Evolutionary conservation across 1,140 invertebrate species (phyloP), one percentile per base, ranked within the genome.

Genomic region (Physella acuta): DNA sequence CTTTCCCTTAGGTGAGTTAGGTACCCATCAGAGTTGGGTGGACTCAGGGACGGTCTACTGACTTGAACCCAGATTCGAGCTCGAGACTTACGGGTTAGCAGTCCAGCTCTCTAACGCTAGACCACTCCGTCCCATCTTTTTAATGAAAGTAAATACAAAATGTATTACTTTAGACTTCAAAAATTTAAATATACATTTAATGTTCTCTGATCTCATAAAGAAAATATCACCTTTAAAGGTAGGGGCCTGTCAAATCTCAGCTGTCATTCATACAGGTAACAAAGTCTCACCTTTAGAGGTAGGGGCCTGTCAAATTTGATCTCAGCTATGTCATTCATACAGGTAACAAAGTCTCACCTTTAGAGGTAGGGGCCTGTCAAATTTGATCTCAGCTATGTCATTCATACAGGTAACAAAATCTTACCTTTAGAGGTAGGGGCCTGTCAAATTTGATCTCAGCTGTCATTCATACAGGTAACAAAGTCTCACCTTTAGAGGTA

Each of bases 381-480:
- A 97, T 85, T 94, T 95, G 2, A 97, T 88, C 83, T n/a, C n/a
- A n/a, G n/a, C n/a, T n/a, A n/a, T 90, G 72, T 88, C 20, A 24
- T 26, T 62, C 36, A 36, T 4, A 14, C n/a, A 31, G n/a, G 8
- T 17, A 37, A 44, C n/a, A 30, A 20, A 31, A 62, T 74, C 63
- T 80, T 82, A 92, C 91, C 85, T 94, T 95, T 39, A 97, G 91
- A 26, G 91, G 88, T 34, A 97, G 88, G 3, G 94, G 91, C 79
- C 91, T 89, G 68, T 94, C 92, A 86, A 98, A 97, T 85, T 94
- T 95, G 2, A 97, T 88, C 83, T 97, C 93, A 0, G 91, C 90
- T 90, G 72, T 88, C 87, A 68, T 82, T 82, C 31, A 90, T 86
- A 78, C 89, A 92, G 79, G n/a, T n/a, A 37, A 44, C n/a, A 30